phyloP scores from a whole-genome alignment of 2,113 vertebrate genomes.

The Pteropus alecto region DNA sequence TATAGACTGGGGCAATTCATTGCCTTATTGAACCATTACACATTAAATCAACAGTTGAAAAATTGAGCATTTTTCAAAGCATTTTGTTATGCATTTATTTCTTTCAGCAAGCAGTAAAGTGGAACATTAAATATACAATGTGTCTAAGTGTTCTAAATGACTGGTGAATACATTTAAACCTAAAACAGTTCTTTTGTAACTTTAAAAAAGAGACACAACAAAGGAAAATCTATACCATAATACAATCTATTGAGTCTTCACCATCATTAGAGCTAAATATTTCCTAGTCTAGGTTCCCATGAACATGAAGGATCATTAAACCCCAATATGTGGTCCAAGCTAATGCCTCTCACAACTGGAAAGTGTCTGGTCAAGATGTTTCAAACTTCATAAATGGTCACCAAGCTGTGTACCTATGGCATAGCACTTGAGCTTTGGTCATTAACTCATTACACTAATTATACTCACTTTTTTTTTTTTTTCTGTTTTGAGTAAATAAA shows the following conservation, averaged over 20 bases:
- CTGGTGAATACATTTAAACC: slow-evolving; percentile 27
- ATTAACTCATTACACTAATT: slow-evolving; percentile 20
- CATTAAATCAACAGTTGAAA: slow-evolving; percentile 65
- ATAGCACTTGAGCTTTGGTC: neutral
- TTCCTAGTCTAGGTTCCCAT: neutral
- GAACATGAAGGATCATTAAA: neutral
- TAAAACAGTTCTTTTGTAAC: slow-evolving; percentile 8
- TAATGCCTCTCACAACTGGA: neutral
- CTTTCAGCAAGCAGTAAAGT: slow-evolving; percentile 56
- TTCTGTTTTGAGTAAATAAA: neutral
- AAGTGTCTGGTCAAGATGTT: neutral
- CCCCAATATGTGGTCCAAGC: neutral
- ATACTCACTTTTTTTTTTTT: neutral
- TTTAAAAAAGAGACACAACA: neutral
- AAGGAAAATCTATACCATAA: neutral
- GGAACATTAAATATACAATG: slow-evolving; percentile 31
- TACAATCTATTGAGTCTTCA: neutral
- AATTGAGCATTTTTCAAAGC: slow-evolving; percentile 58
- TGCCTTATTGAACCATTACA: slow-evolving; percentile 45
- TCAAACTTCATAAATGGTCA: neutral
- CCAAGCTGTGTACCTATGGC: neutral
- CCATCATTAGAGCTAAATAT: slow-evolving; percentile 8
- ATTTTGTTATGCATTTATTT: slow-evolving; percentile 62
- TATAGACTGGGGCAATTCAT: neutral
- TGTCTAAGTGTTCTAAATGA: slow-evolving; percentile 38